These are phyloP conservation scores for Tyrophagus putrescentiae DNA, from an alignment of 1,140 invertebrate genomes.

Conservation along the genomic window DNA sequence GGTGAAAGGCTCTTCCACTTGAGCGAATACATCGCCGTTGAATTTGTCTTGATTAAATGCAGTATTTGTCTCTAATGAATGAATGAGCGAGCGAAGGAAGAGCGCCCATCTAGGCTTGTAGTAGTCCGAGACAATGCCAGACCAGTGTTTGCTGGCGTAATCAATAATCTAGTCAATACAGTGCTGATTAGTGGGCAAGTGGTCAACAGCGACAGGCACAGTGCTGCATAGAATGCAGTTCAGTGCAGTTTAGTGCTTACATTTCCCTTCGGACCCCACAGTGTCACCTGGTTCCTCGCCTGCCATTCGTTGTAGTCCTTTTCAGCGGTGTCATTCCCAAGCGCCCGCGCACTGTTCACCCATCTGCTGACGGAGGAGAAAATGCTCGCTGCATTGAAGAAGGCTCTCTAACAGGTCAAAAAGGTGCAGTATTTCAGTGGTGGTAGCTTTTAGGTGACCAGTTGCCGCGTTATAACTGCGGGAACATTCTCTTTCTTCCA, in stretches of 20 bases:
- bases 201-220: not conserved
- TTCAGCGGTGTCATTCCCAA: slow-evolving; percentile 37
- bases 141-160: slow-evolving; percentile 26
- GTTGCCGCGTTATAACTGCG: no score
- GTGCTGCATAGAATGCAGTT: no score
- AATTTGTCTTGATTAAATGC: slow-evolving; percentile 40
- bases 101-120: slow-evolving; percentile 51
- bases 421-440: no score
- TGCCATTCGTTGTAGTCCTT: slow-evolving; percentile 55
- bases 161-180: slow-evolving; percentile 22
- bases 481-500: no score
- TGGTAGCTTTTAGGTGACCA: no score
- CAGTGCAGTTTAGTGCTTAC: slow-evolving; percentile 21
- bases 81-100: slow-evolving; percentile 42
- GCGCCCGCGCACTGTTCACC: slow-evolving; percentile 48
- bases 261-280: slow-evolving; percentile 40
- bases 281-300: slow-evolving; percentile 74
- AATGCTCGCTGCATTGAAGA: slow-evolving; percentile 40
- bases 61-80: slow-evolving; percentile 37
- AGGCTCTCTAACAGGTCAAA: no score
- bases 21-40: slow-evolving; percentile 40
- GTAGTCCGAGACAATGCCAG: slow-evolving; percentile 43
- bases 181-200: not conserved
- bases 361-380: slow-evolving; percentile 55
- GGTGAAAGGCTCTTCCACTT: slow-evolving; percentile 53